A percentile compares a stretch with the other conserved stretches of the same genome.
Conservation (phyloP, 1,140 invertebrate species). For the Saccostrea glomerata region DNA sequence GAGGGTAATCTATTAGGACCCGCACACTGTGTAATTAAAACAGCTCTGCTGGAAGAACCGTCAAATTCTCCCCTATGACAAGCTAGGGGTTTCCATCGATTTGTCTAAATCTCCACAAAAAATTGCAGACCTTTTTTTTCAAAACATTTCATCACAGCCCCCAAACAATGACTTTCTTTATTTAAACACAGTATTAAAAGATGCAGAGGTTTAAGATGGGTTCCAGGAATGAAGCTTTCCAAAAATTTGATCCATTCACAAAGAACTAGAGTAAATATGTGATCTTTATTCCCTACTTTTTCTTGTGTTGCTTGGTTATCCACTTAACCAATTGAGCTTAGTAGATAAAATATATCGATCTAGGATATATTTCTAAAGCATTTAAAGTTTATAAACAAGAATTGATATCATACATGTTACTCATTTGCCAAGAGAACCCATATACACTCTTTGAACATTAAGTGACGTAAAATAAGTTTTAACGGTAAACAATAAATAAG, state of each 20-base stretch:
- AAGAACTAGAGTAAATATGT: not conserved
- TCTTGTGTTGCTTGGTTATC: not conserved
- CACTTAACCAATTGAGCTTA: not conserved
- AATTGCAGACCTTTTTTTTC: not conserved
- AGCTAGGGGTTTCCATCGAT: not conserved
- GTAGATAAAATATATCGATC: constrained; percentile 27
- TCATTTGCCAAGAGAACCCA: not conserved
- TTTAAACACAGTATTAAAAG: too few species aligned
- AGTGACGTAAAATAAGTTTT: constrained; percentile 6
- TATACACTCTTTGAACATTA: not conserved
- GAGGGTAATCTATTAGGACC: constrained; percentile 30
- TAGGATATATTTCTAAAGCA: constrained; percentile 2
- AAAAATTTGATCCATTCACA: not conserved
- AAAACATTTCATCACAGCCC: not conserved
- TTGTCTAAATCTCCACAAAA: not conserved
- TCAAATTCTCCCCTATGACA: not conserved
- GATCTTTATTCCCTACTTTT: not conserved
- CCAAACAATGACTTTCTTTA: too few species aligned
- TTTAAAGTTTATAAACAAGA: constrained; percentile 31
- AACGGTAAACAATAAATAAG: not conserved
- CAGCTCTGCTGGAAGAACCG: not conserved
- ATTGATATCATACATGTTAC: not conserved
- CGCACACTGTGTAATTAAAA: constrained; percentile 30
- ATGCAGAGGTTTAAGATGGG: too few species aligned
- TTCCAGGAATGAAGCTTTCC: not conserved